phyloP scores from a whole-genome alignment of 2,888 invertebrate genomes.

The Epinotia demarniana region DNA sequence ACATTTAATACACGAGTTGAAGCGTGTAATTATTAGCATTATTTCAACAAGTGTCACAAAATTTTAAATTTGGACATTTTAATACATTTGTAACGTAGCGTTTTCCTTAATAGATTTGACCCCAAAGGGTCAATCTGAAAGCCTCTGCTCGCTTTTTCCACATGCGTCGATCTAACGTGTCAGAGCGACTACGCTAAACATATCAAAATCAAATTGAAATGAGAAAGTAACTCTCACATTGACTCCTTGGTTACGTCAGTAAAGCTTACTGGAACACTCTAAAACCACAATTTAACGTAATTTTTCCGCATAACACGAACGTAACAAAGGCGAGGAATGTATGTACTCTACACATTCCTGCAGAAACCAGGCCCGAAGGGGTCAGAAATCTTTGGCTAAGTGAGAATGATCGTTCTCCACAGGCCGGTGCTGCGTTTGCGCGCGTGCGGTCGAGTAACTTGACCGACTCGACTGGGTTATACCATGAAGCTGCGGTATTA shows the following conservation, averaged over 20 bases:
- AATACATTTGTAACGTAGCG: no score
- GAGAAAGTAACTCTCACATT: background rate
- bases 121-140: background rate
- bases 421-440: constrained; percentile 48
- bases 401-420: constrained; percentile 60
- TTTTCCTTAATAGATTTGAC: background rate
- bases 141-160: no score
- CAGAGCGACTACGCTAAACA: background rate
- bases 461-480: background rate
- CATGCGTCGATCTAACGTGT: background rate
- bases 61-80: no score
- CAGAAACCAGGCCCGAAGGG: constrained; percentile 49
- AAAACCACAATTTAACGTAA: background rate
- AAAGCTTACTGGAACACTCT: background rate
- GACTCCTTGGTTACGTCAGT: background rate
- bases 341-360: constrained; percentile 20
- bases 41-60: no score
- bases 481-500: no score
- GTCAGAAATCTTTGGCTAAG: constrained; percentile 55
- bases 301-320: background rate
- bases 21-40: no score
- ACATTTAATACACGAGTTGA: no score
- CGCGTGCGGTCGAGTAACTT: background rate
- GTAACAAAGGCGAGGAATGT: constrained; percentile 3
- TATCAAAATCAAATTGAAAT: background rate